Conservation (phyloP, 2,888 invertebrate species). For the Phalera bucephala region DNA sequence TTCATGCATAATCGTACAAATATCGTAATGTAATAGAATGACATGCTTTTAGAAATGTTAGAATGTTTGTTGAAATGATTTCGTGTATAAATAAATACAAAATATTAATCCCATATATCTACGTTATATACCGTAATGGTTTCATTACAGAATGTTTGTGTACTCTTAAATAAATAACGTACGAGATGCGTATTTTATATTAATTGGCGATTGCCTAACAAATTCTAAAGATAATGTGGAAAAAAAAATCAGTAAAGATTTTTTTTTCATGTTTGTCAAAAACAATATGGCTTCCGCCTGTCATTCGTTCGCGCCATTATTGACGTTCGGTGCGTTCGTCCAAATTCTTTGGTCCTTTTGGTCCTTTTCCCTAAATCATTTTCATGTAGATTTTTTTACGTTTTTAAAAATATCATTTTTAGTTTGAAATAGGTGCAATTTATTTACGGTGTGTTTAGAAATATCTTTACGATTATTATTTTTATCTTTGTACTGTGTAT, state of each 20-base stretch:
- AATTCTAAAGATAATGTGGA: no score
- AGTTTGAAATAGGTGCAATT: slow-evolving; percentile 37
- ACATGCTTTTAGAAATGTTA: slow-evolving; percentile 29
- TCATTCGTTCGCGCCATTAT: not conserved
- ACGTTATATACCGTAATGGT: slow-evolving; percentile 2
- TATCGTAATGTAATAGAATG: slow-evolving; percentile 16
- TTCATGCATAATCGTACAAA: slow-evolving; percentile 17
- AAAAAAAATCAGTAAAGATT: no score
- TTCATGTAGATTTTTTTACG: not conserved
- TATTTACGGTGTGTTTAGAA: slow-evolving; percentile 22
- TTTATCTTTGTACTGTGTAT: not conserved
- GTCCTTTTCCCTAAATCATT: no score
- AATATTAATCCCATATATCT: slow-evolving; percentile 4
- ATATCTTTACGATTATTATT: slow-evolving; percentile 5
- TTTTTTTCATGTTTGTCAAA: no score
- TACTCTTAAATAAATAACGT: no score
- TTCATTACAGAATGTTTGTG: no score
- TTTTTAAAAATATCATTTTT: slow-evolving; percentile 4
- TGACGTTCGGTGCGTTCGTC: no score
- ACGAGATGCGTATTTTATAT: no score
- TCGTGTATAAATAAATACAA: slow-evolving; percentile 13
- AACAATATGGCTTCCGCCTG: no score
- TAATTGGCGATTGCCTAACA: no score
- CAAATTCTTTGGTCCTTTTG: no score
- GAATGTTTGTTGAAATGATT: slow-evolving; percentile 22